Evolutionary conservation across 2,888 invertebrate species (phyloP).

Genomic region (Frankliniella fusca): DNA sequence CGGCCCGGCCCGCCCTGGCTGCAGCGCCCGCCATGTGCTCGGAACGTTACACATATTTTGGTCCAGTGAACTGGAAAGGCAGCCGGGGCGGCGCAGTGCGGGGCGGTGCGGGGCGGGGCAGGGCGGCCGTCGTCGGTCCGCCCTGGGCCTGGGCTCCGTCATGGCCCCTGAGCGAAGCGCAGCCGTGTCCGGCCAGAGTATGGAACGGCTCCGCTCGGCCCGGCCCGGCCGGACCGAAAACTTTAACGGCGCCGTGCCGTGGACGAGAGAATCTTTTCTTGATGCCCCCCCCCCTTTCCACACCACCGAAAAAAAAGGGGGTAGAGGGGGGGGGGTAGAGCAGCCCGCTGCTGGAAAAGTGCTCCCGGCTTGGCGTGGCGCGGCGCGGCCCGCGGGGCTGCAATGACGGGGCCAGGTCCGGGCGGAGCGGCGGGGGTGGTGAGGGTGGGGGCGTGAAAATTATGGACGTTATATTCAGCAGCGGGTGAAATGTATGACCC

Average conservation of each 20-base stretch:
- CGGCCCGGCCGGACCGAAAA: background rate
- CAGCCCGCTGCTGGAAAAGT: no score
- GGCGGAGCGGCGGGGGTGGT: no score
- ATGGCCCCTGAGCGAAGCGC: background rate
- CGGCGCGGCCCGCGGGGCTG: no score
- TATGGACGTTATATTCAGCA: background rate
- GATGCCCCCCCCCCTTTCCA: no score
- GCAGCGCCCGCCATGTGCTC: background rate
- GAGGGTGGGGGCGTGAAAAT: background rate
- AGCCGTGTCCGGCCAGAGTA: background rate
- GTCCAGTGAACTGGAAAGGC: slow-evolving; percentile 12
- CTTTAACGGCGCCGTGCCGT: no score
- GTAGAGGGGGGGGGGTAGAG: no score
- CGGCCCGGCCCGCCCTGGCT: background rate
- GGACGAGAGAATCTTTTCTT: no score
- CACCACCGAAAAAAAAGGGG: no score
- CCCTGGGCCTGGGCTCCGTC: background rate
- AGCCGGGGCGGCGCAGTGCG: background rate
- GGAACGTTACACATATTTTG: slow-evolving; percentile 18
- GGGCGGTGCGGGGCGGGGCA: no score
- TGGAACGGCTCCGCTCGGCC: background rate
- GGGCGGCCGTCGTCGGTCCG: background rate
- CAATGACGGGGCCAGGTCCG: no score
- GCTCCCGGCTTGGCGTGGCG: no score
- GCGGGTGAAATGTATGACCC: no score